These are phyloP conservation scores for Apotomis capreana DNA, from an alignment of 2,888 invertebrate species.

Conservation along the genomic window DNA sequence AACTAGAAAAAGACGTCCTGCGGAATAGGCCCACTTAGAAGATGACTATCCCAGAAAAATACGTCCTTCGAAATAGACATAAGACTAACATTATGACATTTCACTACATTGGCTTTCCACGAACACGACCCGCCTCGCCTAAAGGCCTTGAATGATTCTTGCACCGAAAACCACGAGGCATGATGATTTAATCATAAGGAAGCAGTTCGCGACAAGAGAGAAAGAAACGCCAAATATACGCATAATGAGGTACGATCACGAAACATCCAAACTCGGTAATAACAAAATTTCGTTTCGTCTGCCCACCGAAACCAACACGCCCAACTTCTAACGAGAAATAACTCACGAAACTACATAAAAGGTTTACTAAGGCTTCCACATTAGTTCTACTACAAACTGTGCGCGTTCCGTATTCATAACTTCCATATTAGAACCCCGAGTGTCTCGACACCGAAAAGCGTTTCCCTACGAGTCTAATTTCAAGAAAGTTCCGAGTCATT, in stretches of 20 bases:
- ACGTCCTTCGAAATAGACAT: no score
- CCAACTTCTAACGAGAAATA: conserved; percentile 34
- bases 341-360: conserved; percentile 31
- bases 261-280: conserved; percentile 16
- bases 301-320: conserved; percentile 8
- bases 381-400: conserved; percentile 47
- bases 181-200: no score
- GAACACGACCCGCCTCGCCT: no score
- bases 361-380: conserved; percentile 46
- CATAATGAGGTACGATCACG: not conserved
- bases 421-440: conserved; percentile 56
- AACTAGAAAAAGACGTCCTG: no score
- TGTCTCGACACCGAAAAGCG: conserved; percentile 47
- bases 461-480: conserved; percentile 54
- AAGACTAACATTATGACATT: no score
- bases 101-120: no score
- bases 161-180: no score
- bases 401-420: conserved; percentile 52
- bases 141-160: no score
- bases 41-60: no score
- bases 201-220: no score
- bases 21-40: no score
- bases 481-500: conserved; percentile 67
- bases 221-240: not conserved
- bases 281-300: conserved; percentile 23